Evolutionary conservation across 2,113 vertebrate species (phyloP).

Genomic region (Parus major): DNA sequence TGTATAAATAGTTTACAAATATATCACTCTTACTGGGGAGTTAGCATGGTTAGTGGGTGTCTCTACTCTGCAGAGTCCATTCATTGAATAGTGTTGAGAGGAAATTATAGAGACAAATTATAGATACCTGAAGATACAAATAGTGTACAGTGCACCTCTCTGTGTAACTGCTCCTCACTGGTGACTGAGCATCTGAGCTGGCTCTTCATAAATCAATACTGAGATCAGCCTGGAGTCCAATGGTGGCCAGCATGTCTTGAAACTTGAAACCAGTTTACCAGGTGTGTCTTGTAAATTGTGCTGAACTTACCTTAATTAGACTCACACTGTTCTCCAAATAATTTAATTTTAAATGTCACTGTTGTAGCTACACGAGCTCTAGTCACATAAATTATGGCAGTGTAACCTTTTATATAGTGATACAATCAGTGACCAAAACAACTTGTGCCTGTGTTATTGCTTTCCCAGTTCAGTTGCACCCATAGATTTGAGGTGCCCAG

Average conservation of each 20-base stretch:
- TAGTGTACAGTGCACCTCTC: neutral
- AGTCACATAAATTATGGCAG: neutral
- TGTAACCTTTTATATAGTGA: neutral
- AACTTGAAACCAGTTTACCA: neutral
- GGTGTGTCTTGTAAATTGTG: neutral
- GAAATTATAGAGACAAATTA: neutral
- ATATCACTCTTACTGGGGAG: neutral
- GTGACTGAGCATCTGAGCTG: neutral
- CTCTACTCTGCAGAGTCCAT: neutral
- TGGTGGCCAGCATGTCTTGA: rapidly evolving
- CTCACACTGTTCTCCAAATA: neutral
- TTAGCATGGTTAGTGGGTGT: neutral
- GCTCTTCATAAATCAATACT: neutral
- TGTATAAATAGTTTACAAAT: neutral
- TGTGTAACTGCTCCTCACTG: neutral
- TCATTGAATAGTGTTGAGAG: neutral
- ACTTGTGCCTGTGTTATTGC: neutral
- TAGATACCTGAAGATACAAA: neutral
- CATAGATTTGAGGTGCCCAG: neutral
- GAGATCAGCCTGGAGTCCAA: neutral
- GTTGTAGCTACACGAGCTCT: neutral
- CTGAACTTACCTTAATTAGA: neutral
- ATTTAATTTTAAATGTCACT: neutral
- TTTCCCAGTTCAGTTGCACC: neutral
- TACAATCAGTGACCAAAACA: neutral